Conservation (phyloP, 2,888 invertebrate genomes). For the Patella pellucida region DNA sequence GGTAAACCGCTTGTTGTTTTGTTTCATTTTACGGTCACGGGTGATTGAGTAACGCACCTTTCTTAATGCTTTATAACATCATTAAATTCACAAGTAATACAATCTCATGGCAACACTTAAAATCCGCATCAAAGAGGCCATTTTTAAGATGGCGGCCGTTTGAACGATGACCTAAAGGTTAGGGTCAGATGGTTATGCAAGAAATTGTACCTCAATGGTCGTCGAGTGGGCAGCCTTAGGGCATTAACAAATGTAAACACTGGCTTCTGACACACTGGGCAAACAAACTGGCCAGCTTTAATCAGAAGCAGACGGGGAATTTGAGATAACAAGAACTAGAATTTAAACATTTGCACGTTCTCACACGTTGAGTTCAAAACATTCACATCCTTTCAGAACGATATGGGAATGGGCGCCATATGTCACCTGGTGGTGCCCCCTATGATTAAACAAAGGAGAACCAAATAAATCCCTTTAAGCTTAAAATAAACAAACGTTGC, state of each 20-base stretch:
- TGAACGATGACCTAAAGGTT: constrained; percentile 5
- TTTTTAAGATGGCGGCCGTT: background rate
- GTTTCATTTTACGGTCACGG: too few species aligned
- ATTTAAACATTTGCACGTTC: background rate
- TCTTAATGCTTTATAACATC: too few species aligned
- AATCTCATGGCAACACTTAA: background rate
- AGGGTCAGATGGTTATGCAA: constrained; percentile 5
- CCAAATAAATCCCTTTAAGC: too few species aligned
- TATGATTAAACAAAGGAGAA: too few species aligned
- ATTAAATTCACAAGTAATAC: background rate
- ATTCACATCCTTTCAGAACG: background rate
- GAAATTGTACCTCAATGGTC: constrained; percentile 3
- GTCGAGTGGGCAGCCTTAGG: constrained; percentile 3
- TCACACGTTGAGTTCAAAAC: background rate
- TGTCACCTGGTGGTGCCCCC: background rate
- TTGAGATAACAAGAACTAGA: background rate
- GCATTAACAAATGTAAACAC: background rate
- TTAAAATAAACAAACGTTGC: too few species aligned
- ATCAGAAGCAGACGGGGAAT: background rate
- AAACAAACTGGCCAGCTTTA: background rate
- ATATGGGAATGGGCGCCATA: background rate
- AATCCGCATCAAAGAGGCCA: background rate
- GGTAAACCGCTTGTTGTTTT: too few species aligned
- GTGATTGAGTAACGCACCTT: too few species aligned
- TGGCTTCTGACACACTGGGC: constrained; percentile 1